Percentiles rank a stretch among this genome's conserved stretches.
Evolutionary conservation across 2,113 vertebrate genomes (phyloP).

Genomic region (Chaenogobius annularis): DNA sequence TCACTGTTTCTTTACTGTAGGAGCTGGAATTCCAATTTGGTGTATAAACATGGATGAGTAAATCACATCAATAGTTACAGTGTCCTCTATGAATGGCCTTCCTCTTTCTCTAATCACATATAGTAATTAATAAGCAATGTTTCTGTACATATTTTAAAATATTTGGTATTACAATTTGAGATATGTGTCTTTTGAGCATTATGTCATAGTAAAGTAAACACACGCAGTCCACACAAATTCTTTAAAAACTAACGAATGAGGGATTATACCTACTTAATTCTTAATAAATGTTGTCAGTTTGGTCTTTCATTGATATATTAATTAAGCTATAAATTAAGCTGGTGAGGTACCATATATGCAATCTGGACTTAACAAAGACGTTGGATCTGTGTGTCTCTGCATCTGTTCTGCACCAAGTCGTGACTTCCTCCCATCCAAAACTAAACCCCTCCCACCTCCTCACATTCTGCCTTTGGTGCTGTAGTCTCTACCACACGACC

Average conservation of each 20-base stretch:
- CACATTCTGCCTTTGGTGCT: constrained; percentile 6
- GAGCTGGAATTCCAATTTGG: neutral
- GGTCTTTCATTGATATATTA: neutral
- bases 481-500: constrained; percentile 3
- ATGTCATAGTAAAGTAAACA: neutral
- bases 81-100: too few species aligned
- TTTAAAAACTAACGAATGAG: too few species aligned
- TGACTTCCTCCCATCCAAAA: constrained; percentile 10
- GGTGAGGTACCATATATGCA: neutral
- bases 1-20: neutral
- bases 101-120: too few species aligned
- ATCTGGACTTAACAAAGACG: neutral
- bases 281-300: too few species aligned
- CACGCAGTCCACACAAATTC: too few species aligned
- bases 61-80: too few species aligned
- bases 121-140: too few species aligned
- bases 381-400: neutral
- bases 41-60: too few species aligned
- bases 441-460: constrained; percentile 26
- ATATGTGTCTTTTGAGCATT: neutral
- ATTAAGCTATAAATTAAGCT: too few species aligned
- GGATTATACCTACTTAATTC: too few species aligned
- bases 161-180: too few species aligned
- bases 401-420: constrained; percentile 32
- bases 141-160: too few species aligned